A percentile compares a stretch with the other conserved stretches of the same genome.
phyloP scores from a whole-genome alignment of 2,797 vertebrate genomes.

The Morus bassanus region DNA sequence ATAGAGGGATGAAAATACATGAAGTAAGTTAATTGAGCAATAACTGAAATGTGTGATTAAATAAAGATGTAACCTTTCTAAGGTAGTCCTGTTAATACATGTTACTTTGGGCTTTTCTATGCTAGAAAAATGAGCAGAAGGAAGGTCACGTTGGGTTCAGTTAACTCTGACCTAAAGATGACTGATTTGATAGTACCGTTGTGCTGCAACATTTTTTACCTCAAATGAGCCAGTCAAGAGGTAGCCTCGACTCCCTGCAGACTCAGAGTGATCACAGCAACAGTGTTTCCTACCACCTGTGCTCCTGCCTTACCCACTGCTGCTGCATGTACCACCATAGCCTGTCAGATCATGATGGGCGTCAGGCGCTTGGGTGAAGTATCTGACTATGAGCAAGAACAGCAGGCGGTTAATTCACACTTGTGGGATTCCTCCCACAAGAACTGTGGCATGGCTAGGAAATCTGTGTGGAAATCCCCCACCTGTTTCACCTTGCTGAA shows the following conservation, averaged over 20 bases:
- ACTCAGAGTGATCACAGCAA: neutral
- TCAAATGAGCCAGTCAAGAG: neutral
- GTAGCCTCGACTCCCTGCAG: neutral
- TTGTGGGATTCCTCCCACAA: neutral
- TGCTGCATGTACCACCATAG: neutral
- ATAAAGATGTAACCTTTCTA: constrained; percentile 46
- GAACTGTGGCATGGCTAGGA: neutral
- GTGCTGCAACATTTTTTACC: neutral
- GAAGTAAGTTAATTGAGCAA: constrained; percentile 44
- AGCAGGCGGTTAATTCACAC: neutral
- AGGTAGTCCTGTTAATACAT: neutral
- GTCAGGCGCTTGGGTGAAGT: fast-evolving
- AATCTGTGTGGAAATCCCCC: neutral
- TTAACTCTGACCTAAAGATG: neutral
- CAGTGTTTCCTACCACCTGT: neutral
- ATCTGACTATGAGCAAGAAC: neutral
- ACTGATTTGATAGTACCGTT: neutral
- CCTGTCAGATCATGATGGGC: fast-evolving
- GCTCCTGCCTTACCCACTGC: neutral
- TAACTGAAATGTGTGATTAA: constrained; percentile 54
- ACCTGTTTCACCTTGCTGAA: neutral
- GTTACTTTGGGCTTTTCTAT: neutral
- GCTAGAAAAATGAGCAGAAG: neutral
- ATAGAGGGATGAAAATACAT: constrained; percentile 22
- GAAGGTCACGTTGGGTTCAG: neutral